Evolutionary conservation across 2,113 vertebrate species (phyloP).

Genomic region (Rhinopomastus cyanomelas): DNA sequence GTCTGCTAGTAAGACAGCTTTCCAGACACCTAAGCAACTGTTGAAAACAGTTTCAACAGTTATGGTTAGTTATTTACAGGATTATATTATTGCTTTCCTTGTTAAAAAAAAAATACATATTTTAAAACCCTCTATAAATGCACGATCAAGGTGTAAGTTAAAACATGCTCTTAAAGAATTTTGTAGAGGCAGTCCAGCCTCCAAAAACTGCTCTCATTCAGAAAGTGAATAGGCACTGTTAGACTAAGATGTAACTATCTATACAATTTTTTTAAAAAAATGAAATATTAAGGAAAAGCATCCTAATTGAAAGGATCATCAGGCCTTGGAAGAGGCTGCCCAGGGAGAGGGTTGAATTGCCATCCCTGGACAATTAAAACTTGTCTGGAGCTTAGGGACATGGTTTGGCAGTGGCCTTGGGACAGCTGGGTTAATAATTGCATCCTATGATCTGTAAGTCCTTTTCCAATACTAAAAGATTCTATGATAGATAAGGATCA

Average conservation of each 20-base stretch:
- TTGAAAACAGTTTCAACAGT: background rate
- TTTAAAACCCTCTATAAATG: background rate
- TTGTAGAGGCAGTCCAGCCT: background rate
- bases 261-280: background rate
- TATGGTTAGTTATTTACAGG: background rate
- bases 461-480: too few relatives aligned
- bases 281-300: background rate
- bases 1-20: background rate
- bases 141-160: accelerated
- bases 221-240: background rate
- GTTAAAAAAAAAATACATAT: background rate
- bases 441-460: too few relatives aligned
- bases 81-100: background rate
- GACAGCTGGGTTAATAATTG: too few relatives aligned
- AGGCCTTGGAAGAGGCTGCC: too few relatives aligned
- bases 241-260: background rate
- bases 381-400: too few relatives aligned
- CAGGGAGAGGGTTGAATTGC: too few relatives aligned
- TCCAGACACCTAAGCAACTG: background rate
- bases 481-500: background rate
- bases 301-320: too few relatives aligned
- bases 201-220: background rate
- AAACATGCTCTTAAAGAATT: background rate
- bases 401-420: too few relatives aligned
- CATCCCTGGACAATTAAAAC: too few relatives aligned